Evolutionary conservation across 2,888 invertebrate species (phyloP).

Genomic region (Agrenia bidenticulata): DNA sequence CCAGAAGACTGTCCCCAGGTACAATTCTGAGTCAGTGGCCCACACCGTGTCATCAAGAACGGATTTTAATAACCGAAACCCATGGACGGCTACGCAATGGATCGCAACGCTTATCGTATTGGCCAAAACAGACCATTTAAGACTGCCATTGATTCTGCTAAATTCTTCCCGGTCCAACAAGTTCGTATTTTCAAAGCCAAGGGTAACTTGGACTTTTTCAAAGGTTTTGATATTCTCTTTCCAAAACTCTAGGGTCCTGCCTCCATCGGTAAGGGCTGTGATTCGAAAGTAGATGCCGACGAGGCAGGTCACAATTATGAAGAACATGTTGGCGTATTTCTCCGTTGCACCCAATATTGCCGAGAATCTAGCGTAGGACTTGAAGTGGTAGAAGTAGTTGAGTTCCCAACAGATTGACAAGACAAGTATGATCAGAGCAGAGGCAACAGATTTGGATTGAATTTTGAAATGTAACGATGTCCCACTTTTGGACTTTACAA

Average conservation of each 20-base stretch:
- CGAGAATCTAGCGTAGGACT: background rate
- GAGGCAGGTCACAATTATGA: background rate
- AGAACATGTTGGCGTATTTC: background rate
- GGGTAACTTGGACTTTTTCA: background rate
- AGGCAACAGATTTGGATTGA: background rate
- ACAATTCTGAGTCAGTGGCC: background rate
- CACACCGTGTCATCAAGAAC: background rate
- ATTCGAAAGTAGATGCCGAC: background rate
- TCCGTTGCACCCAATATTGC: background rate
- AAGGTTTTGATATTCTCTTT: background rate
- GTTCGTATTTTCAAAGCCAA: background rate
- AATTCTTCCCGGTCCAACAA: background rate
- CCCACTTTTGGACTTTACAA: too few relatives aligned
- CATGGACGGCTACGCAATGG: background rate
- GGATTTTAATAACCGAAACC: background rate
- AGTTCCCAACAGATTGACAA: background rate
- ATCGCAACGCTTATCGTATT: background rate
- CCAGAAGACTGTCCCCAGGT: slow-evolving; percentile 1
- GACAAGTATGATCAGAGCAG: background rate
- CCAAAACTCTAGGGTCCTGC: background rate
- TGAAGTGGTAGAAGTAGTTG: background rate
- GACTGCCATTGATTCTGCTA: background rate
- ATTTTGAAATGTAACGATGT: background rate
- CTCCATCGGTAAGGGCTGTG: background rate
- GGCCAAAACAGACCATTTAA: background rate